Conservation (phyloP, 1,140 invertebrate genomes). For the Argopecten irradians region DNA sequence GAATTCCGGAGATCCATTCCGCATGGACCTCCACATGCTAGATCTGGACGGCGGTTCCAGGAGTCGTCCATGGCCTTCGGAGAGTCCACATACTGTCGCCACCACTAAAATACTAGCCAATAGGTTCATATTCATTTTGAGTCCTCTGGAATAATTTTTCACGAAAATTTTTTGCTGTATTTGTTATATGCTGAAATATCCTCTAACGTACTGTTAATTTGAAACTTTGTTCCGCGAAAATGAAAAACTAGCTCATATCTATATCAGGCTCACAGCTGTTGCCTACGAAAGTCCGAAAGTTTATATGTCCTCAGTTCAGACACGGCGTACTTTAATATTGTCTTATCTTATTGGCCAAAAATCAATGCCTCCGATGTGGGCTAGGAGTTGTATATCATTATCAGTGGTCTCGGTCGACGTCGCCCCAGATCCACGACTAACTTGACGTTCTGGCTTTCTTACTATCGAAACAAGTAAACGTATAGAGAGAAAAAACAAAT, state of each 20-base stretch:
- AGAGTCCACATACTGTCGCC: not conserved
- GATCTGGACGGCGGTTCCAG: constrained; percentile 95
- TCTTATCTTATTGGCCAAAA: not conserved
- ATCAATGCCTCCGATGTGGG: not conserved
- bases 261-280: not conserved
- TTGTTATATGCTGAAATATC: no score
- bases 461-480: not conserved
- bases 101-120: not conserved
- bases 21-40: constrained; percentile 95
- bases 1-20: constrained; percentile 65
- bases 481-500: not conserved
- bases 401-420: not conserved
- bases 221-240: no score
- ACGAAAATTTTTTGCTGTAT: not conserved
- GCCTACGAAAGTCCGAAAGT: not conserved
- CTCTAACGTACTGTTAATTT: no score
- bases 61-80: constrained; percentile 83
- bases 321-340: not conserved
- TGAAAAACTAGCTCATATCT: not conserved
- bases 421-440: not conserved
- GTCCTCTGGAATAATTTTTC: no score
- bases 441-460: not conserved
- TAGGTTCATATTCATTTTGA: no score
- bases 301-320: not conserved
- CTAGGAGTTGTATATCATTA: not conserved